These are phyloP conservation scores for Maniola hyperantus DNA, from an alignment of 2,888 invertebrate species.

Conservation along the genomic window DNA sequence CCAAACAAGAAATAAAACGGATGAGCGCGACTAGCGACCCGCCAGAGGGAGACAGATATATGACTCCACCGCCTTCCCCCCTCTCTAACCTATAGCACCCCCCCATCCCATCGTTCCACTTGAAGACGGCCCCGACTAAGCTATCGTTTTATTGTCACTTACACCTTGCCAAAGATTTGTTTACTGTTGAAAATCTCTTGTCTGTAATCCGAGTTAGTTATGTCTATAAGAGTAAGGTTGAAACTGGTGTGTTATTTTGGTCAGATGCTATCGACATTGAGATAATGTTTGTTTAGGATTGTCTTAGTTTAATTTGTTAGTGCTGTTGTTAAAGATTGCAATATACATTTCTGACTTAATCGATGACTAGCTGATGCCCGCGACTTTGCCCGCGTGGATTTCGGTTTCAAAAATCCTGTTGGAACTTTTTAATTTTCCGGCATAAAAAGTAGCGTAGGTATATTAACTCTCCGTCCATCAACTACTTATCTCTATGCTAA, in stretches of 20 bases:
- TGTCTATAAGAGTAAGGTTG: slow-evolving; percentile 44
- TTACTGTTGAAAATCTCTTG: slow-evolving; percentile 54
- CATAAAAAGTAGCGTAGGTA: no score
- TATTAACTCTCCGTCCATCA: no score
- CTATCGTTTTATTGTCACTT: slow-evolving; percentile 81
- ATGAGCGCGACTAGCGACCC: slow-evolving; percentile 59
- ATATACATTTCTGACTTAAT: slow-evolving; percentile 11
- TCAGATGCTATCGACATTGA: slow-evolving; percentile 20
- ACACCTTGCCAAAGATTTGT: slow-evolving; percentile 74
- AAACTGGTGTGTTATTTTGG: slow-evolving; percentile 38
- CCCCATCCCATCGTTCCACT: slow-evolving; percentile 60
- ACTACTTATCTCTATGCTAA: no score
- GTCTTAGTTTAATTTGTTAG: slow-evolving; percentile 44
- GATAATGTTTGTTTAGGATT: slow-evolving; percentile 65
- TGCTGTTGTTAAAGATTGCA: slow-evolving; percentile 32
- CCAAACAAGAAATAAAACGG: slow-evolving; percentile 78
- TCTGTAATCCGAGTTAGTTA: slow-evolving; percentile 46
- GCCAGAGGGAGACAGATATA: slow-evolving; percentile 58
- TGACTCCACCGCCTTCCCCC: slow-evolving; percentile 54
- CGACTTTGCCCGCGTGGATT: no score
- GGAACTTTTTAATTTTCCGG: no score
- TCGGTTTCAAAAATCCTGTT: no score
- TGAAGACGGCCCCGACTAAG: slow-evolving; percentile 79
- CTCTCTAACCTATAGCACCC: slow-evolving; percentile 32
- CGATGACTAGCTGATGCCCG: not conserved